A percentile compares a stretch with the other conserved stretches of the same genome.
Conservation (phyloP, 53 echinoderm and acorn worm species). For the Hippasteria phrygiana region DNA sequence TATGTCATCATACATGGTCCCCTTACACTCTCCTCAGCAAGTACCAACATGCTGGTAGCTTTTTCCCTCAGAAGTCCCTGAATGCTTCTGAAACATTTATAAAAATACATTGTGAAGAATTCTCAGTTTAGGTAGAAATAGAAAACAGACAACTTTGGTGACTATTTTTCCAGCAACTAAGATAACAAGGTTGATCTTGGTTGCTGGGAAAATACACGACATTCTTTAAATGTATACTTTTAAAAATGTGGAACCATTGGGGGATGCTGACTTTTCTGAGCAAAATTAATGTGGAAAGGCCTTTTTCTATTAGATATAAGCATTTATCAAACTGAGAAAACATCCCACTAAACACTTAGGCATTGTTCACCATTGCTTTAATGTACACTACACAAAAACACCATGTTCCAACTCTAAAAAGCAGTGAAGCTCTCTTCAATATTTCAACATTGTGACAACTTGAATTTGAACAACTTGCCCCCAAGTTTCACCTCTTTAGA, state of each 20-base stretch:
- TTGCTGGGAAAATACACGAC: too few species aligned
- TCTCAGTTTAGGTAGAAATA: too few species aligned
- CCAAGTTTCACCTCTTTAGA: neutral
- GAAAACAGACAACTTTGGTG: too few species aligned
- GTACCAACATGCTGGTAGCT: conserved; percentile 29
- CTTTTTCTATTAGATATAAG: too few species aligned
- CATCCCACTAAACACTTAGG: neutral
- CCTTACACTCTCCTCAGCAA: conserved; percentile 28
- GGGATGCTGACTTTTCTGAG: too few species aligned
- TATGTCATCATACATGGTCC: neutral
- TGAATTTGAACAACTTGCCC: neutral
- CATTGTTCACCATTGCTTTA: neutral
- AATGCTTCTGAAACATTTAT: conserved; percentile 2
- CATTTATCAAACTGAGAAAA: neutral
- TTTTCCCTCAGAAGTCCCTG: conserved; percentile 8
- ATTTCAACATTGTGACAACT: neutral
- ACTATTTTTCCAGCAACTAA: too few species aligned
- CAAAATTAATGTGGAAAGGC: too few species aligned
- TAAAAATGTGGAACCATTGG: too few species aligned
- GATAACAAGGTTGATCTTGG: too few species aligned
- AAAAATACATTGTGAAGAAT: too few species aligned
- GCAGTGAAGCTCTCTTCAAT: neutral
- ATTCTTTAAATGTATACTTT: too few species aligned
- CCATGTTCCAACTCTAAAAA: neutral
- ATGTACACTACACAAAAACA: neutral